Evolutionary conservation across 2,888 invertebrate genomes (phyloP).

Genomic region (Polietes domitor): DNA sequence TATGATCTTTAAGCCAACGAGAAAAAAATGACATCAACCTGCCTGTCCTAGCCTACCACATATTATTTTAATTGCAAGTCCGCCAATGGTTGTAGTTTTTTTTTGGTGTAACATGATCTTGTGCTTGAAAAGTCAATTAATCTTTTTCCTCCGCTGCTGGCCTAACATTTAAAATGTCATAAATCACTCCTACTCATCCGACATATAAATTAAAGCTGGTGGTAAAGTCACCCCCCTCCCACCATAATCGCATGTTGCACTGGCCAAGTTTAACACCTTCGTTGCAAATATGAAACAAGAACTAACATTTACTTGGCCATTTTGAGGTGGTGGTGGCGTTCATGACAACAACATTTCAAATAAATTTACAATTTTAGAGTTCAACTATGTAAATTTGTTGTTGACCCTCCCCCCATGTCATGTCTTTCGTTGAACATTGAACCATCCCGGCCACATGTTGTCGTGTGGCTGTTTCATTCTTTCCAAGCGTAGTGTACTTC

Average conservation of each 20-base stretch:
- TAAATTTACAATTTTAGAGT: conserved; percentile 48
- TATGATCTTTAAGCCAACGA: too few relatives aligned
- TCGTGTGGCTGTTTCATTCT: too few relatives aligned
- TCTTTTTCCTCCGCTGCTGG: background rate
- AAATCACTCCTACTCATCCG: conserved; percentile 35
- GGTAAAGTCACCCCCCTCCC: background rate
- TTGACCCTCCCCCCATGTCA: background rate
- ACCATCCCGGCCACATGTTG: background rate
- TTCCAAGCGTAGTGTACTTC: background rate
- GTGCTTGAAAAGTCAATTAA: conserved; percentile 1
- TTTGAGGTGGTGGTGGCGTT: background rate
- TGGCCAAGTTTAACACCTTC: conserved; percentile 47
- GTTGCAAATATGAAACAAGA: background rate
- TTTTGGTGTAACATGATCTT: conserved; percentile 1
- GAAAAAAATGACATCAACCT: background rate
- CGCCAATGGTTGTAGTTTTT: background rate
- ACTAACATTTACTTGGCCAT: background rate
- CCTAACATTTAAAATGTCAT: conserved; percentile 25
- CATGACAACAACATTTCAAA: conserved; percentile 24
- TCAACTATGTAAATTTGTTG: conserved; percentile 61
- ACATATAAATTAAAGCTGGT: background rate
- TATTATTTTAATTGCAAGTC: background rate
- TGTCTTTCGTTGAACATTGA: background rate
- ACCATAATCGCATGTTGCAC: conserved; percentile 11
- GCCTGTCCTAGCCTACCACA: background rate